Evolutionary conservation across 1,140 invertebrate species (phyloP), one percentile per base, ranked within the genome.

Genomic region (Amyelois transitella): DNA sequence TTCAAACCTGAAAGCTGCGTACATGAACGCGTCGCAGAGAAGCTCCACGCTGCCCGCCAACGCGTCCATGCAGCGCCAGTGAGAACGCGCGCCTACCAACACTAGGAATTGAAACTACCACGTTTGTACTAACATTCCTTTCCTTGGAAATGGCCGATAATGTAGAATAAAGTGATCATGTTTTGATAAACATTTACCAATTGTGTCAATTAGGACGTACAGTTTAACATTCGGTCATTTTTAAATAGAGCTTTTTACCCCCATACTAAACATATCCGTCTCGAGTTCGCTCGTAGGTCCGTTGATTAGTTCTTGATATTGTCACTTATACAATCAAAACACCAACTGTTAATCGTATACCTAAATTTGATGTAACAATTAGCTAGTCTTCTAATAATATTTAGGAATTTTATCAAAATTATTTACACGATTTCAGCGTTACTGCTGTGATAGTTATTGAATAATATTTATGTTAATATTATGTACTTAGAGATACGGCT

Each of bases 31-130:
- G 59, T 91, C 91, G 60, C 92, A 93, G 84, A 89, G 92, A 77
- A 93, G 92, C 62, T 93, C 92, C 32, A 94, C 92, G 44, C 88
- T 94, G 71, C 93, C 93, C 56, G 91, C 92, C 51, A 87, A 87
- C 75, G 77, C 84, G 32, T 80, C 82, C 5, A 45, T 86, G 51
- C 84, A 81, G 66, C 71, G 81, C 14, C 81, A 84, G 72, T 87
- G 67, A 75, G 18, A 43, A n/a, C n/a, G n/a, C n/a, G n/a, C n/a
- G n/a, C n/a, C n/a, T n/a, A n/a, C n/a, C 25, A 6, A 43, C 50
- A 19, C 45, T 49, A 1, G 44, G 19, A 18, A 59, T 49, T 24
- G 28, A 25, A 38, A 18, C 28, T 18, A 49, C n/a, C n/a, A 49
- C 47, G n/a, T n/a, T 21, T 21, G 10, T 38, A 38, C 32, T 38